A percentile compares a stretch with the other conserved stretches of the same genome.
Evolutionary conservation across 2,888 invertebrate species (phyloP).

Genomic region (Athalia cordata): DNA sequence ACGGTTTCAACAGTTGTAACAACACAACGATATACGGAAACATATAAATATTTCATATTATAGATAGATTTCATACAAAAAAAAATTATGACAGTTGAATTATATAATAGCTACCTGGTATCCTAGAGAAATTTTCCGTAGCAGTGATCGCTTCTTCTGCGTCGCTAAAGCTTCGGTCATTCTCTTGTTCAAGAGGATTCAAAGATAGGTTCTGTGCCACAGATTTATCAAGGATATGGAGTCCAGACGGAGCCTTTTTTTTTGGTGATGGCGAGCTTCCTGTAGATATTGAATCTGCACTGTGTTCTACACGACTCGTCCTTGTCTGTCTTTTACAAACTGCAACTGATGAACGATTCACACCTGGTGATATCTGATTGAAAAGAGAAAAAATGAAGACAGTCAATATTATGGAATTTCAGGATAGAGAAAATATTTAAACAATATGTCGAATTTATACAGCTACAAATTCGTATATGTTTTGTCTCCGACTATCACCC

Average conservation of each 20-base stretch:
- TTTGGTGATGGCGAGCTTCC: constrained; percentile 64
- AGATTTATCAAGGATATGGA: constrained; percentile 63
- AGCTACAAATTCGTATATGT: background rate
- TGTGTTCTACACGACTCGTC: constrained; percentile 61
- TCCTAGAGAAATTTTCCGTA: constrained; percentile 65
- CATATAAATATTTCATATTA: background rate
- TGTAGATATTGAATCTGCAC: constrained; percentile 62
- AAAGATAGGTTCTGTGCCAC: constrained; percentile 58
- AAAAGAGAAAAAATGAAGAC: background rate
- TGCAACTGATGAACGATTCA: constrained; percentile 59
- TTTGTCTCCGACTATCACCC: background rate
- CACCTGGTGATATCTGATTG: constrained; percentile 51
- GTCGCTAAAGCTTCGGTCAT: constrained; percentile 69
- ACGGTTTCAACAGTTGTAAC: constrained; percentile 26
- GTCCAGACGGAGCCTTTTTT: constrained; percentile 61
- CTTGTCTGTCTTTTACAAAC: constrained; percentile 63
- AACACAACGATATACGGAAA: constrained; percentile 15
- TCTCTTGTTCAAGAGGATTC: constrained; percentile 67
- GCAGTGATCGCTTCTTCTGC: constrained; percentile 70
- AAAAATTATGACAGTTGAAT: background rate
- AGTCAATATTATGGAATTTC: background rate
- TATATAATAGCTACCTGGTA: constrained; percentile 59
- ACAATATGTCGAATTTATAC: background rate
- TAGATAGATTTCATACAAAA: background rate
- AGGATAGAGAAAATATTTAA: background rate